A percentile compares a stretch with the other conserved stretches of the same genome.
phyloP scores from a whole-genome alignment of 2,888 invertebrate genomes.

The Lasius platythorax region DNA sequence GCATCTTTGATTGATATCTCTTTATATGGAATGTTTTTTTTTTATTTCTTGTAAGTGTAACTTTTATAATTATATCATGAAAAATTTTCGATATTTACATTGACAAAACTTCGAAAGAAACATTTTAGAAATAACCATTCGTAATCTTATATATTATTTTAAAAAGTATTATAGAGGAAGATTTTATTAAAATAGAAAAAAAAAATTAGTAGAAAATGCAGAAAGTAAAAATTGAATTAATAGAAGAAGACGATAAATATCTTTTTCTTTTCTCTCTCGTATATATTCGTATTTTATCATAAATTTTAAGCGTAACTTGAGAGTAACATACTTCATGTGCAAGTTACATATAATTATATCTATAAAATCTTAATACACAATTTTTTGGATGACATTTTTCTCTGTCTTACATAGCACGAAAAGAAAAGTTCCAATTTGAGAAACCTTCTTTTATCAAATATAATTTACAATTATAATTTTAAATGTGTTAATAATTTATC shows the following conservation, averaged over 20 bases:
- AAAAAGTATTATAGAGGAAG: neutral
- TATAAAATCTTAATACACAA: neutral
- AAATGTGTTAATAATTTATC: slow-evolving; percentile 11
- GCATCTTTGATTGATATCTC: neutral
- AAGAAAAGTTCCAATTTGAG: neutral
- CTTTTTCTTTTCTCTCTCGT: neutral
- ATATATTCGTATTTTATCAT: neutral
- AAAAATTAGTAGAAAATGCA: neutral
- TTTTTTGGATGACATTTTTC: neutral
- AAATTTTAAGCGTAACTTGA: neutral
- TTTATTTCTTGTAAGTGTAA: slow-evolving; percentile 9
- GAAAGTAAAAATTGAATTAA: neutral
- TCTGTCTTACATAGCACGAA: neutral
- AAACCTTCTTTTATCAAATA: neutral
- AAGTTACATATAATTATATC: neutral
- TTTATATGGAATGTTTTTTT: neutral
- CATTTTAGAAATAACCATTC: neutral
- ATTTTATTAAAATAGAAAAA: neutral
- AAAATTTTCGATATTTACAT: neutral
- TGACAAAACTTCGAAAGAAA: neutral
- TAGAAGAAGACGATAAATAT: neutral
- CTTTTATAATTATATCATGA: neutral
- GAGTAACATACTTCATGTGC: neutral
- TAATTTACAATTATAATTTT: neutral
- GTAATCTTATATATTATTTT: neutral